Evolutionary conservation across 2,113 vertebrate genomes (phyloP).

Genomic region (Nothocercus julius): DNA sequence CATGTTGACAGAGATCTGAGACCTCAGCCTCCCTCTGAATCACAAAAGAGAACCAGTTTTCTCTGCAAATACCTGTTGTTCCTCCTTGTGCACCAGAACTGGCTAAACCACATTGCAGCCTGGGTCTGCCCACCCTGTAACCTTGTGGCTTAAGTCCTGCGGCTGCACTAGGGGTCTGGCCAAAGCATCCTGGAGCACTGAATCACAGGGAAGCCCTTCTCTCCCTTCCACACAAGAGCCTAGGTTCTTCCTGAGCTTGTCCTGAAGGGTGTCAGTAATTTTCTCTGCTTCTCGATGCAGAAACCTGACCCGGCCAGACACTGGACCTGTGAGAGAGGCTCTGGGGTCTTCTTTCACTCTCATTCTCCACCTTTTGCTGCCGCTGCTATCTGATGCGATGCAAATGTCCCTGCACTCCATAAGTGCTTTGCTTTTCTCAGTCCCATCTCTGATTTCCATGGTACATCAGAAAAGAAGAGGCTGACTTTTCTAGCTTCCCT

Average conservation of each 20-base stretch:
- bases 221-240: fast-evolving
- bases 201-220: neutral
- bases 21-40: no score
- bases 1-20: no score
- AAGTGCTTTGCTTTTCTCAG: neutral
- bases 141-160: neutral
- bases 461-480: neutral
- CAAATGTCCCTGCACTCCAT: constrained; percentile 1
- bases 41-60: no score
- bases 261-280: neutral
- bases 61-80: no score
- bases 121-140: neutral
- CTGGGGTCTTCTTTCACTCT: neutral
- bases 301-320: neutral
- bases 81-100: neutral
- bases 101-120: neutral
- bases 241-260: neutral
- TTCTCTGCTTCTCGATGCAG: neutral
- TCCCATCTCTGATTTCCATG: constrained; percentile 18
- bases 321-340: neutral
- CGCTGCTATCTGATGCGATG: constrained; percentile 15
- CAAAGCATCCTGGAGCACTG: fast-evolving
- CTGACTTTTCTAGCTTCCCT: neutral
- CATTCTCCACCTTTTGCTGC: neutral
- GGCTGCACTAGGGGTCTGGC: neutral